Percentiles rank a stretch among this genome's conserved stretches.
These are phyloP conservation scores for Molorchus minor DNA, from an alignment of 2,888 invertebrate species.

Conservation along the genomic window DNA sequence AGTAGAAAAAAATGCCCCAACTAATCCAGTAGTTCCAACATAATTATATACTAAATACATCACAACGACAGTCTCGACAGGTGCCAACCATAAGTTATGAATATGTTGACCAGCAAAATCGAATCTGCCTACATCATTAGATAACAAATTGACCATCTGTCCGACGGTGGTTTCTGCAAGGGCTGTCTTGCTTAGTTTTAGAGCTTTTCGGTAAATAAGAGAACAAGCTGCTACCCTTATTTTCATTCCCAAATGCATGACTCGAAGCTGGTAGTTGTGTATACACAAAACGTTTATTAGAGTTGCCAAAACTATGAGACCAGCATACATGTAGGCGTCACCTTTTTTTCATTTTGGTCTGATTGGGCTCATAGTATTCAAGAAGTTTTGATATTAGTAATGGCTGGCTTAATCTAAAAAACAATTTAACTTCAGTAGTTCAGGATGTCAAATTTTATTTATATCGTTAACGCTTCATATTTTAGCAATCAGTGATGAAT, in stretches of 20 bases:
- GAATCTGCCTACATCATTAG: slow-evolving; percentile 80
- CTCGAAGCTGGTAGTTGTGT: slow-evolving; percentile 86
- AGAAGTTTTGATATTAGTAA: slow-evolving; percentile 60
- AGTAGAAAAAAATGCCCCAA: slow-evolving; percentile 59
- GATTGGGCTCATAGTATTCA: slow-evolving; percentile 67
- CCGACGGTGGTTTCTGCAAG: slow-evolving; percentile 46
- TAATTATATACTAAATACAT: slow-evolving; percentile 64
- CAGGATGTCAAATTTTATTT: too few relatives aligned
- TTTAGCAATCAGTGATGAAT: too few relatives aligned
- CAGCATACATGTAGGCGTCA: slow-evolving; percentile 82
- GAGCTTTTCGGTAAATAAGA: slow-evolving; percentile 73
- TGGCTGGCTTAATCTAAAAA: neutral
- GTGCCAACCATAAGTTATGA: slow-evolving; percentile 82
- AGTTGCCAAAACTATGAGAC: slow-evolving; percentile 67
- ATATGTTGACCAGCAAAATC: slow-evolving; percentile 81
- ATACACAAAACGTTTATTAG: slow-evolving; percentile 63
- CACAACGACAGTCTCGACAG: slow-evolving; percentile 67
- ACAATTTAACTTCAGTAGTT: neutral
- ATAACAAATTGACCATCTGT: too few relatives aligned
- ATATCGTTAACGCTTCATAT: too few relatives aligned
- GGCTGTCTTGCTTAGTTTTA: slow-evolving; percentile 42
- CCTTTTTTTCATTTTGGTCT: slow-evolving; percentile 56
- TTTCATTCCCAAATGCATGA: slow-evolving; percentile 84
- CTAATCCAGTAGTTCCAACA: slow-evolving; percentile 58
- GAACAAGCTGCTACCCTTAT: slow-evolving; percentile 83